phyloP scores from a whole-genome alignment of 2,888 invertebrate species.

The Fragum whitleyi region DNA sequence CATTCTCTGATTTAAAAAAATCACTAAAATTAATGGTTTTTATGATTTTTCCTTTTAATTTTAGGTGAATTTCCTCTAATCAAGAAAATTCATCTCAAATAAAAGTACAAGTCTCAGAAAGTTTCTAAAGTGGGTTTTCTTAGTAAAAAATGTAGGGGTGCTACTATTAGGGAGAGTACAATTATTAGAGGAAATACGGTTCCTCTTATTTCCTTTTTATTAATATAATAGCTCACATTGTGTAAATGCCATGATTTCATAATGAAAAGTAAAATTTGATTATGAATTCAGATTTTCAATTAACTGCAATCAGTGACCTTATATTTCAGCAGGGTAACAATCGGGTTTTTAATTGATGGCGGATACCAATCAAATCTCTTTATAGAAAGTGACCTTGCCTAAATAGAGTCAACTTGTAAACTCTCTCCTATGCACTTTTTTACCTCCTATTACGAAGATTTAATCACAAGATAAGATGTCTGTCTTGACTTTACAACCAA shows the following conservation, averaged over 20 bases:
- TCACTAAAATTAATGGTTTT: too few relatives aligned
- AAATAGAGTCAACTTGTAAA: conserved; percentile 23
- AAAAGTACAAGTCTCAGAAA: too few relatives aligned
- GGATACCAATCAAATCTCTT: conserved; percentile 32
- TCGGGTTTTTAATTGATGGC: conserved; percentile 31
- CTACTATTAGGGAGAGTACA: too few relatives aligned
- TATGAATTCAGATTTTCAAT: conserved; percentile 32
- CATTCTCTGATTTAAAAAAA: too few relatives aligned
- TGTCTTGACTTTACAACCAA: background rate
- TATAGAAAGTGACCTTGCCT: conserved; percentile 36
- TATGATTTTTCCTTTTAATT: too few relatives aligned
- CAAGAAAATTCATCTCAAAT: too few relatives aligned
- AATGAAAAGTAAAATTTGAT: conserved; percentile 37
- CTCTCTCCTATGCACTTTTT: conserved; percentile 47
- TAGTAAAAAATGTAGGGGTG: too few relatives aligned
- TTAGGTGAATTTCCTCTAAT: too few relatives aligned
- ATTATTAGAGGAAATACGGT: too few relatives aligned
- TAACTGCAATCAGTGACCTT: conserved; percentile 42
- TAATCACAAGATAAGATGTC: background rate
- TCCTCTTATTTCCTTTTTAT: too few relatives aligned
- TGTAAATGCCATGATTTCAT: conserved; percentile 14
- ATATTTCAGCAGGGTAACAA: conserved; percentile 30
- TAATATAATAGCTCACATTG: background rate
- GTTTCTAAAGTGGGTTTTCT: too few relatives aligned
- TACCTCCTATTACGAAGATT: conserved; percentile 30